Evolutionary conservation across 1,140 invertebrate species (phyloP), one percentile per base, ranked within the genome.

Genomic region (Cepaea nemoralis): DNA sequence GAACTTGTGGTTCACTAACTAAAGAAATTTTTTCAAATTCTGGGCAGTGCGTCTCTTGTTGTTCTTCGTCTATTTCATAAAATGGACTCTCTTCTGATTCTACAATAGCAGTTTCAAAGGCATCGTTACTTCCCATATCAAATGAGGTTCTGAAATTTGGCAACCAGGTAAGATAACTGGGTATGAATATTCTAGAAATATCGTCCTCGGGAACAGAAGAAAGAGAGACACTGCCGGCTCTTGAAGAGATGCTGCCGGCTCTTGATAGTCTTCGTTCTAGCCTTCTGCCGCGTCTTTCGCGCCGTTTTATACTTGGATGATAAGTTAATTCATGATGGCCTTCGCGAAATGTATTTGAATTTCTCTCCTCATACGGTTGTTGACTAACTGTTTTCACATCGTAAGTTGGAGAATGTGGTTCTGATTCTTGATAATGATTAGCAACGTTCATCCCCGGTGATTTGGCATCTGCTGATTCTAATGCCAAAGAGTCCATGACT

Each of bases 201-300:
- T 77, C 75, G 27, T 77, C 75, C 35, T 59, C 48, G 22, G 75
- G 75, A 27, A 77, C 24, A 74, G 42, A 74, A 19, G 31, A n/a
- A 2, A 6, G 50, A 3, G 71, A 63, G n/a, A n/a, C n/a, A n/a
- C n/a, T n/a, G n/a, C n/a, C n/a, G n/a, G n/a, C n/a, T n/a, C n/a
- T n/a, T n/a, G n/a, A n/a, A n/a, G n/a, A n/a, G n/a, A n/a, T n/a
- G n/a, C n/a, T n/a, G n/a, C n/a, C n/a, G n/a, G n/a, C n/a, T n/a
- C n/a, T n/a, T n/a, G n/a, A n/a, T 59, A 24, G 19, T 59, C 55
- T 59, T 55, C 50, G 2, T 45, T 6, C 42, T 45, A 10, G 42
- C 42, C 24, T n/a, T 22, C 50, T 55, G 16, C 27, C n/a, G 0
- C 27, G 27, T 1, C 10, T 16, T 63, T 63, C n/a, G 16, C 27